Conservation (phyloP, 1,140 invertebrate species). For the Drosophila aff. region DNA sequence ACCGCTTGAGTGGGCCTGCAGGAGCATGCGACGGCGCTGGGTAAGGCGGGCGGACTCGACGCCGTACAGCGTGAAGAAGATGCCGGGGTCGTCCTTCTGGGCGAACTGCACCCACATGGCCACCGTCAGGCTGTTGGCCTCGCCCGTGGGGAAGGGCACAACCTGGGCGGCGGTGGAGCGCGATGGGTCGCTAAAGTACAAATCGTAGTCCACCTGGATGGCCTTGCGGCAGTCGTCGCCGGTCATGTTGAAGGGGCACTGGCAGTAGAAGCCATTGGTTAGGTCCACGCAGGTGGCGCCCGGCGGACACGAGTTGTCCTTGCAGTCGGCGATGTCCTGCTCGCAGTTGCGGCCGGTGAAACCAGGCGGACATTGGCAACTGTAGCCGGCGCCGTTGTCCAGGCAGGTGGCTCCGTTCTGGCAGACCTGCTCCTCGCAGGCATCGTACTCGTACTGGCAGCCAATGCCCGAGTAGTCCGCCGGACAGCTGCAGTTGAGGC, state of each 20-base stretch:
- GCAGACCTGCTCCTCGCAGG: constrained; percentile 94
- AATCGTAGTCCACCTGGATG: constrained; percentile 98
- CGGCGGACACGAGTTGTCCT: constrained; percentile 96
- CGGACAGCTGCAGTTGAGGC: constrained; percentile 96
- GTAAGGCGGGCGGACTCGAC: constrained; percentile 93
- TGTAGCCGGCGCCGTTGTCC: constrained; percentile 93
- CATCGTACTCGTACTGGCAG: constrained; percentile 97
- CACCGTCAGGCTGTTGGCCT: constrained; percentile 92
- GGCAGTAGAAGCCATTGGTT: constrained; percentile 96
- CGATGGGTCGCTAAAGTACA: constrained; percentile 96
- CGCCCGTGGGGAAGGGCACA: constrained; percentile 94
- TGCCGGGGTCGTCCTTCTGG: constrained; percentile 94
- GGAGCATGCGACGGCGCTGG: constrained; percentile 90
- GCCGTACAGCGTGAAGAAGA: constrained; percentile 96
- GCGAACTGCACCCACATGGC: constrained; percentile 98
- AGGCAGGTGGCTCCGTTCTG: constrained; percentile 96
- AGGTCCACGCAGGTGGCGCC: constrained; percentile 97
- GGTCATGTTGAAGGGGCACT: constrained; percentile 98
- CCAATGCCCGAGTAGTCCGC: constrained; percentile 94
- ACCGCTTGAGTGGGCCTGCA: constrained; percentile 96
- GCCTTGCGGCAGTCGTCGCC: constrained; percentile 98
- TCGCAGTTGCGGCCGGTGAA: constrained; percentile 95
- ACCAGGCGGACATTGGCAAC: constrained; percentile 93
- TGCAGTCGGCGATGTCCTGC: constrained; percentile 96
- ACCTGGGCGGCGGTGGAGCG: constrained; percentile 95